phyloP scores from a whole-genome alignment of 2,888 invertebrate species.

The Cataglyphis rosenhaueri region DNA sequence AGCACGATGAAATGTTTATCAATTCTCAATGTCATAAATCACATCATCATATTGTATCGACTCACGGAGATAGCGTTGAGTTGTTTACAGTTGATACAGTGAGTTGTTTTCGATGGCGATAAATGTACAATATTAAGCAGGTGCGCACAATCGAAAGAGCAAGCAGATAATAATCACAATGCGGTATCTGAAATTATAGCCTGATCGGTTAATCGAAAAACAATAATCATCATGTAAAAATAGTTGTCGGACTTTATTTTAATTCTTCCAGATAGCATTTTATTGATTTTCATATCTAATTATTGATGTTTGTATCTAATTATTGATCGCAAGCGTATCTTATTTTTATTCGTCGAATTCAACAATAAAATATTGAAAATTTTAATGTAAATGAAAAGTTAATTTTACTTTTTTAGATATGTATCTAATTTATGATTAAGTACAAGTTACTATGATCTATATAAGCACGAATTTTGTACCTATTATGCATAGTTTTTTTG shows the following conservation, averaged over 20 bases:
- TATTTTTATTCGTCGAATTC: background rate
- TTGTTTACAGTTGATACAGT: no score
- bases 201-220: background rate
- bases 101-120: conserved; percentile 9
- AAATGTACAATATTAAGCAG: background rate
- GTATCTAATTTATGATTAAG: background rate
- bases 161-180: conserved; percentile 14
- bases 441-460: background rate
- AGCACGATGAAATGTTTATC: conserved; percentile 1
- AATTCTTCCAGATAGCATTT: background rate
- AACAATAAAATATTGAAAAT: background rate
- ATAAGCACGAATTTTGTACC: background rate
- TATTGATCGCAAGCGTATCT: background rate
- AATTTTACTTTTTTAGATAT: background rate
- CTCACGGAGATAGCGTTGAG: background rate
- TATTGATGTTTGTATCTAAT: background rate
- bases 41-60: background rate
- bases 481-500: background rate
- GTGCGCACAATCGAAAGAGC: background rate
- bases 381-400: background rate
- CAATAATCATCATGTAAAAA: conserved; percentile 4
- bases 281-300: background rate
- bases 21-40: background rate
- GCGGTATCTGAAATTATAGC: background rate
- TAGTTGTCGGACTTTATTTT: background rate